phyloP scores from a whole-genome alignment of 2,113 vertebrate species.

The Ifrita kowaldi region DNA sequence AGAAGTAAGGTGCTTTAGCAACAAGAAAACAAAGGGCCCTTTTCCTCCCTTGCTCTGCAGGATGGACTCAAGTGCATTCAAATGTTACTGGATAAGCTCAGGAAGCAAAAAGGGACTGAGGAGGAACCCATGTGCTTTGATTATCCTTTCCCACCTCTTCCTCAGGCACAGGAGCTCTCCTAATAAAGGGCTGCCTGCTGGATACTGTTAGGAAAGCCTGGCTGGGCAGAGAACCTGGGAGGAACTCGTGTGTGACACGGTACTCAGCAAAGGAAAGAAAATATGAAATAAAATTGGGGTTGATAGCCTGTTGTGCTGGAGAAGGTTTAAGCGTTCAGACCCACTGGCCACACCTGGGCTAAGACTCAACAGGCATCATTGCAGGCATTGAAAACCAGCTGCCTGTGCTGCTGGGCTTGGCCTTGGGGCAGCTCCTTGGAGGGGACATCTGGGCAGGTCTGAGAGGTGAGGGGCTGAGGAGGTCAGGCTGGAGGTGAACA shows the following conservation, averaged over 20 bases:
- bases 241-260: accelerated
- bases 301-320: neutral
- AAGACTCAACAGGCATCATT: accelerated
- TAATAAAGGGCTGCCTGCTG: neutral
- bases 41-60: neutral
- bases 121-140: neutral
- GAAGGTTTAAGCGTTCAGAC: neutral
- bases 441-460: neutral
- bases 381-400: neutral
- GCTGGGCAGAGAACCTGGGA: neutral
- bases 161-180: neutral
- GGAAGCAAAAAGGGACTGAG: neutral
- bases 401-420: neutral
- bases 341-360: neutral
- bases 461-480: neutral
- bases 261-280: neutral
- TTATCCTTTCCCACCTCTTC: neutral
- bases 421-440: neutral
- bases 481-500: neutral
- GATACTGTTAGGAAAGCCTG: neutral
- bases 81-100: neutral
- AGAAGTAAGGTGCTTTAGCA: slow-evolving; percentile 54
- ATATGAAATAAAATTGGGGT: neutral
- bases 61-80: neutral
- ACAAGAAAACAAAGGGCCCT: slow-evolving; percentile 47